Evolutionary conservation across 2,888 invertebrate genomes (phyloP).

Genomic region (Patella depressa): DNA sequence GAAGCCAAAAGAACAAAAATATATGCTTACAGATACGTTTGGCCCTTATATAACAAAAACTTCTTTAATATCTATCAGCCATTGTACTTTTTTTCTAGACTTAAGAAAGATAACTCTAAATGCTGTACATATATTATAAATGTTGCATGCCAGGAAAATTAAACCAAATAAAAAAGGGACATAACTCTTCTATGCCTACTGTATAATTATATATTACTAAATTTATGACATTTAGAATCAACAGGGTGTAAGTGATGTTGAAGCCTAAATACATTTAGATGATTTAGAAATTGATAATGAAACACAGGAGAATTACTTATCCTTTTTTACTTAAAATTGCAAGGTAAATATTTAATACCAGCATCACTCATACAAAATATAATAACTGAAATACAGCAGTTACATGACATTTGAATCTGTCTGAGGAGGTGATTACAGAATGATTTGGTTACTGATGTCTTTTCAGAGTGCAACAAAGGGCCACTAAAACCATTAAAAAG

Average conservation of each 20-base stretch:
- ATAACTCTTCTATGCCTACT: too few species aligned
- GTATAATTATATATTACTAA: too few species aligned
- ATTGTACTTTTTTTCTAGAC: too few species aligned
- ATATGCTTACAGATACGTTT: too few species aligned
- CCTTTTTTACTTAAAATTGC: slow-evolving; percentile 10
- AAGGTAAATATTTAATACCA: slow-evolving; percentile 14
- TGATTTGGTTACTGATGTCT: slow-evolving; percentile 18
- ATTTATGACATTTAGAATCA: too few species aligned
- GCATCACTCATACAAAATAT: slow-evolving; percentile 8
- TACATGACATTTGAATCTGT: background rate
- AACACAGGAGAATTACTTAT: background rate
- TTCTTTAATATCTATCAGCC: too few species aligned
- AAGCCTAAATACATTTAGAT: background rate
- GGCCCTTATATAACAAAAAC: too few species aligned
- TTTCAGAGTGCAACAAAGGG: slow-evolving; percentile 22
- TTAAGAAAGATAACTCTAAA: too few species aligned
- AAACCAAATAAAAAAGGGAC: too few species aligned
- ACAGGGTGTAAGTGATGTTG: background rate
- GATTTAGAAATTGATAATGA: background rate
- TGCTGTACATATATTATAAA: too few species aligned
- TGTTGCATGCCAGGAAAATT: too few species aligned
- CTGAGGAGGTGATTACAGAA: slow-evolving; percentile 5
- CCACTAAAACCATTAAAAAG: slow-evolving; percentile 16
- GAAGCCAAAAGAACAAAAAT: too few species aligned
- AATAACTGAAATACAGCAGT: slow-evolving; percentile 9